Evolutionary conservation across 2,888 invertebrate genomes (phyloP).

Genomic region (Meiosimyza decipiens): DNA sequence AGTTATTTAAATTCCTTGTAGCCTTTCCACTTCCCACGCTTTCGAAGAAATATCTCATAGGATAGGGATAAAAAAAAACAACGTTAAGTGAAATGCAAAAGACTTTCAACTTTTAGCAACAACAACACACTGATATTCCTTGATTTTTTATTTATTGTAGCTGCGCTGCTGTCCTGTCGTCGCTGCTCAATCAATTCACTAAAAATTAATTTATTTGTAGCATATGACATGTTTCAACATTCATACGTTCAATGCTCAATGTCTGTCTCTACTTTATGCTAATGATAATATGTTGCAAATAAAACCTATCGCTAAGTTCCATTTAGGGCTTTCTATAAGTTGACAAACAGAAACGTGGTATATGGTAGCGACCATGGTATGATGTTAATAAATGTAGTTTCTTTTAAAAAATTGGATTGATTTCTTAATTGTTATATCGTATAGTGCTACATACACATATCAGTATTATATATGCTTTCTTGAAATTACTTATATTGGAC

Average conservation of each 20-base stretch:
- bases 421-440: too few species aligned
- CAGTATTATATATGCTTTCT: too few species aligned
- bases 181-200: slow-evolving; percentile 15
- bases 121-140: background rate
- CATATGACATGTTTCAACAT: slow-evolving; percentile 17
- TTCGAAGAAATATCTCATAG: background rate
- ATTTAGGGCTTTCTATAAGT: slow-evolving; percentile 12
- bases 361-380: too few species aligned
- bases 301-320: background rate
- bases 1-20: background rate
- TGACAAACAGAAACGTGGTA: background rate
- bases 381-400: too few species aligned
- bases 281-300: slow-evolving; percentile 2
- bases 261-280: slow-evolving; percentile 18
- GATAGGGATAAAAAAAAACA: background rate
- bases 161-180: background rate
- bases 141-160: background rate
- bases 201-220: slow-evolving; percentile 29
- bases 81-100: slow-evolving; percentile 10
- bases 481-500: too few species aligned
- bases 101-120: background rate
- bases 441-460: too few species aligned
- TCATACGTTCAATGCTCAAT: background rate
- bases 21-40: slow-evolving; percentile 3
- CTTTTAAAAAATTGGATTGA: too few species aligned